Percentiles rank a stretch among this genome's conserved stretches.
Evolutionary conservation across 2,888 invertebrate genomes (phyloP).

Genomic region (Torymus texanus): DNA sequence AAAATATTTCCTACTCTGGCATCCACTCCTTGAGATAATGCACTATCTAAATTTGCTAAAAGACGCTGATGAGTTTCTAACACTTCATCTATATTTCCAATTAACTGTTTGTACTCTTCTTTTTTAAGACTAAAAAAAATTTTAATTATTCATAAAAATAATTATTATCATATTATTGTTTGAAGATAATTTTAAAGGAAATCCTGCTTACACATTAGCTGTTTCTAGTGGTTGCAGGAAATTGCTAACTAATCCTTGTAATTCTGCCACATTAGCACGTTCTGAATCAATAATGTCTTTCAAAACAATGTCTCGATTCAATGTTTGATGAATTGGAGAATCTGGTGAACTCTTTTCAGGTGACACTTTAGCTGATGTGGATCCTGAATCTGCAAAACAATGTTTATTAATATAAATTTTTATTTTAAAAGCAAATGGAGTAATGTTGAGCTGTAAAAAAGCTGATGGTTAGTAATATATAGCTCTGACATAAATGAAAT

Average conservation of each 20-base stretch:
- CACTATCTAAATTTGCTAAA: slow-evolving; percentile 86
- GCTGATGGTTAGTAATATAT: too few species aligned
- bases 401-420: slow-evolving; percentile 22
- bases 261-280: slow-evolving; percentile 91
- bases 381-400: slow-evolving; percentile 57
- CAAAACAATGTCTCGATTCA: slow-evolving; percentile 89
- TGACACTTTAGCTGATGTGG: slow-evolving; percentile 80
- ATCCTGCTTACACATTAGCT: slow-evolving; percentile 86
- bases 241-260: slow-evolving; percentile 89
- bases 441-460: too few species aligned
- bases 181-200: slow-evolving; percentile 19
- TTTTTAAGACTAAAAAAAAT: slow-evolving; percentile 81
- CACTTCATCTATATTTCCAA: slow-evolving; percentile 92
- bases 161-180: slow-evolving; percentile 15
- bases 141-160: slow-evolving; percentile 29
- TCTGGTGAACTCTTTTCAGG: slow-evolving; percentile 80
- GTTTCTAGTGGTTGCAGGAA: slow-evolving; percentile 92
- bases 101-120: slow-evolving; percentile 91
- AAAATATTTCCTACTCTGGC: slow-evolving; percentile 95
- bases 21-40: slow-evolving; percentile 82
- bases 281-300: slow-evolving; percentile 95
- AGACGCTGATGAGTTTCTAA: slow-evolving; percentile 90
- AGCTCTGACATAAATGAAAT: too few species aligned
- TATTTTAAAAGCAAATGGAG: background rate
- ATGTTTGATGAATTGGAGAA: slow-evolving; percentile 77